Evolutionary conservation across 2,113 vertebrate genomes (phyloP).

Genomic region (Lathamus discolor): DNA sequence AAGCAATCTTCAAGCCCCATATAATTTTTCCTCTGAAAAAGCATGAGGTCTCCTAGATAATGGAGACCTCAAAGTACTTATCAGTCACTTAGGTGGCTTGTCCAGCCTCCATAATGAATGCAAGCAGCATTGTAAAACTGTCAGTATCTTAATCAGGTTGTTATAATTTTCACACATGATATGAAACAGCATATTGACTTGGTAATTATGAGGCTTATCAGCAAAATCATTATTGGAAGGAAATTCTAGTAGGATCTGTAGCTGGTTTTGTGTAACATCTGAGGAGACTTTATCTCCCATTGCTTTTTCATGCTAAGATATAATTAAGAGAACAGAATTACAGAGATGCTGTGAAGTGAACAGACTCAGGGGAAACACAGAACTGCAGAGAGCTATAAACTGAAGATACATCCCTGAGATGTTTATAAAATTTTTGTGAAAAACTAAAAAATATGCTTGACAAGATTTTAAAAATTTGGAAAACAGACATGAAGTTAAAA

Average conservation of each 20-base stretch:
- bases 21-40: not conserved
- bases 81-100: not conserved
- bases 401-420: not conserved
- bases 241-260: not conserved
- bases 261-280: not conserved
- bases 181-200: not conserved
- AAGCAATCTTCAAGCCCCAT: not conserved
- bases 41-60: not conserved
- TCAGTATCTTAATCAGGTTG: not conserved
- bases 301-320: constrained; percentile 14
- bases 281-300: not conserved
- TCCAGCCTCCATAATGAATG: not conserved
- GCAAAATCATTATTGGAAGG: constrained; percentile 15
- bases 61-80: not conserved
- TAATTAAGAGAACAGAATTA: constrained; percentile 22
- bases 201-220: constrained; percentile 10
- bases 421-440: not conserved
- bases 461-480: not conserved
- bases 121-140: not conserved
- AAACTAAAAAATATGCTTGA: not conserved
- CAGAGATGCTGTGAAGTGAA: not conserved
- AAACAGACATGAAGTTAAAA: not conserved
- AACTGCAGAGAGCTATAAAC: not conserved
- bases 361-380: not conserved
- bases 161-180: not conserved